Percentiles rank a stretch among this genome's conserved stretches.
phyloP scores from a whole-genome alignment of 2,888 invertebrate species.

The Cybosia mesomella region DNA sequence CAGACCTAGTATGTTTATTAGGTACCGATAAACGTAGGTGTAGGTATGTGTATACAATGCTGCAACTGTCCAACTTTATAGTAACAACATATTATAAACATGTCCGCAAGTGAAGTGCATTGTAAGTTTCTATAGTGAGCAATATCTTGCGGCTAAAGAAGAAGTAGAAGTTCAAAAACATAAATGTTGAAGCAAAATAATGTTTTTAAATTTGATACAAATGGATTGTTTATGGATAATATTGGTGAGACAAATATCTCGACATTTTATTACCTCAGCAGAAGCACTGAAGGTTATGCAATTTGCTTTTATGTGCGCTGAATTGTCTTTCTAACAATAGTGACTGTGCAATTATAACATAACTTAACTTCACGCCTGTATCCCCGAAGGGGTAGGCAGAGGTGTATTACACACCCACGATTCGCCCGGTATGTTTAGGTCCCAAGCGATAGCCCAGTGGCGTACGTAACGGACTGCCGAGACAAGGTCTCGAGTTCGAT shows the following conservation, averaged over 20 bases:
- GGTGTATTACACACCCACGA: no score
- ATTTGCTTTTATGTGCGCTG: neutral
- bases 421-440: no score
- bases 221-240: conserved; percentile 33
- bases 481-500: no score
- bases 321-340: neutral
- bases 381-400: no score
- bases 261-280: conserved; percentile 8
- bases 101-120: neutral
- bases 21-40: no score
- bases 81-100: neutral
- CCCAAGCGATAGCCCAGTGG: no score
- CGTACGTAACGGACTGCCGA: no score
- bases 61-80: neutral
- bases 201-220: conserved; percentile 36
- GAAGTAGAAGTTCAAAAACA: conserved; percentile 10
- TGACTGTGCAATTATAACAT: no score
- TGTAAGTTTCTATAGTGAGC: neutral
- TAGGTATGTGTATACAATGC: no score
- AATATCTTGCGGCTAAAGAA: conserved; percentile 2
- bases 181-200: neutral
- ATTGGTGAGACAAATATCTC: conserved; percentile 23
- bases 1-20: no score
- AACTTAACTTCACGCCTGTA: no score
- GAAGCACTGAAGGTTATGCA: conserved; percentile 1